Conservation (phyloP, 2,113 vertebrate species). For the Phyllostomus hastatus region DNA sequence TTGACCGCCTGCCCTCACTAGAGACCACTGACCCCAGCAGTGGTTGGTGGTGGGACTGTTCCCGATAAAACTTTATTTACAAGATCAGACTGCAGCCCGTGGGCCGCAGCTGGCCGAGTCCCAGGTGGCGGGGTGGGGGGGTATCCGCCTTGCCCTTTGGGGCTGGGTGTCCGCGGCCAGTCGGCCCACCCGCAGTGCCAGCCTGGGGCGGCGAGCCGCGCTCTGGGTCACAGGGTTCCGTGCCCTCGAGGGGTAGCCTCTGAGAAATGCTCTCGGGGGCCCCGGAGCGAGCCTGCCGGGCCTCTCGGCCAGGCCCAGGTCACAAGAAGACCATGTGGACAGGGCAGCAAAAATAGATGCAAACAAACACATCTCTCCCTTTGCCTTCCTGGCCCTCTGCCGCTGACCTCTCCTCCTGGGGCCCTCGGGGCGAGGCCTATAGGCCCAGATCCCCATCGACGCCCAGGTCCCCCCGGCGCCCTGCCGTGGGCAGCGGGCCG, state of each 20-base stretch:
- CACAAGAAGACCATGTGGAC: background rate
- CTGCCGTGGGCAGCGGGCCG: background rate
- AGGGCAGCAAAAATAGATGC: constrained; percentile 75
- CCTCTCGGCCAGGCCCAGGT: background rate
- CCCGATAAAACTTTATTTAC: background rate
- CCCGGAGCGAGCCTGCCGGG: background rate
- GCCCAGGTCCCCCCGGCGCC: background rate
- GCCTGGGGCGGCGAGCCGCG: background rate
- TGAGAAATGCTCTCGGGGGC: constrained; percentile 19
- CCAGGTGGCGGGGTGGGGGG: too few species aligned
- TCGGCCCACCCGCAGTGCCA: background rate
- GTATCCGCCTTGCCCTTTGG: background rate
- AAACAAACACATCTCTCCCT: constrained; percentile 28
- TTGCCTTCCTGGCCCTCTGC: background rate
- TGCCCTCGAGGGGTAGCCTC: constrained; percentile 16
- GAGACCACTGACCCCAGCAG: background rate
- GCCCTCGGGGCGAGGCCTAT: background rate
- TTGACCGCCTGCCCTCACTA: background rate
- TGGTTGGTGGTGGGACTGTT: background rate
- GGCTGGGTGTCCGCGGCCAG: background rate
- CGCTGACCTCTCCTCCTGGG: background rate
- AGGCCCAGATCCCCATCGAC: background rate
- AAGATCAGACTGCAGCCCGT: background rate
- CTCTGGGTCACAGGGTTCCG: background rate
- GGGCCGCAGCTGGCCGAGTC: background rate